phyloP scores from a whole-genome alignment of 2,888 invertebrate genomes.

The Meiosimyza decipiens region DNA sequence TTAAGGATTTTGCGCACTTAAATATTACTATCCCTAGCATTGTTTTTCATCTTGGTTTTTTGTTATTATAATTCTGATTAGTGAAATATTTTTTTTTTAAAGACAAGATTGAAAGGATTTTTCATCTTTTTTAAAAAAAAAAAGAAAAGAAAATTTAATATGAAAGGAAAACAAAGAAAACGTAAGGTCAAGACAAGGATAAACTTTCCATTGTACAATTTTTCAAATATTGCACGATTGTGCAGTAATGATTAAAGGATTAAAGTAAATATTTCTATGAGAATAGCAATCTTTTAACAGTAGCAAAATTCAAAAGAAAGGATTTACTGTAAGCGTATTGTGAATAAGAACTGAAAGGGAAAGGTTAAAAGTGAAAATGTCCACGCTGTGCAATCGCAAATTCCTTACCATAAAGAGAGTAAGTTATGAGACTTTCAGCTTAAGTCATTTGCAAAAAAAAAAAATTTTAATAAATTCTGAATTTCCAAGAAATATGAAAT shows the following conservation, averaged over 20 bases:
- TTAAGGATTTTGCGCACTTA: constrained; percentile 22
- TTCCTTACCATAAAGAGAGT: not conserved
- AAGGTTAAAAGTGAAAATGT: constrained; percentile 8
- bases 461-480: not conserved
- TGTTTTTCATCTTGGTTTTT: not conserved
- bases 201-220: not conserved
- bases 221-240: constrained; percentile 12
- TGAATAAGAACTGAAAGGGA: not conserved
- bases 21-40: constrained; percentile 16
- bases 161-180: not conserved
- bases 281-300: not conserved
- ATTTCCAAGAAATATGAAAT: too few species aligned
- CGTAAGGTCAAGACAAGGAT: not conserved
- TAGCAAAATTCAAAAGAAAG: constrained; percentile 3
- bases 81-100: too few species aligned
- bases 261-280: constrained; percentile 13
- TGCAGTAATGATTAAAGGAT: constrained; percentile 23
- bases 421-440: not conserved
- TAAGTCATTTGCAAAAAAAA: not conserved
- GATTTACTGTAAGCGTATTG: not conserved
- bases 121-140: not conserved
- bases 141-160: not conserved
- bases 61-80: too few species aligned
- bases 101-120: too few species aligned
- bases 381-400: not conserved